A percentile compares a stretch with the other conserved stretches of the same genome.
Conservation (phyloP, 2,888 invertebrate species). For the Lingula anatina region DNA sequence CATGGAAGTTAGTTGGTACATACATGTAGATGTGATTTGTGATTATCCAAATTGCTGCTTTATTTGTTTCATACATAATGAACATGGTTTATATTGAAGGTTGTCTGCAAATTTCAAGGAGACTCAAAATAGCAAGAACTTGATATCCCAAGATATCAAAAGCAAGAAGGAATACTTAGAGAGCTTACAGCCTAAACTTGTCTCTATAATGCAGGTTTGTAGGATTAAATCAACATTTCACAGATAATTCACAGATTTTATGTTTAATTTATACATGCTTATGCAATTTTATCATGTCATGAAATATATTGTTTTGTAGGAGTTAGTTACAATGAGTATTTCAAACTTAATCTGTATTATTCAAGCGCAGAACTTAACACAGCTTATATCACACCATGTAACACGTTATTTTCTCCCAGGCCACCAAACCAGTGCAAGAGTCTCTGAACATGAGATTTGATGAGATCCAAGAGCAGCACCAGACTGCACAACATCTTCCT, state of each 20-base stretch:
- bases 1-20: too few relatives aligned
- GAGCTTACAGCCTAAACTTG: constrained; percentile 75
- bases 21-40: too few relatives aligned
- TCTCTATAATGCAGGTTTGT: constrained; percentile 61
- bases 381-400: too few relatives aligned
- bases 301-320: too few relatives aligned
- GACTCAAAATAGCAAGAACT: constrained; percentile 71
- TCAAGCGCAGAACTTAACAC: too few relatives aligned
- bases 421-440: constrained; percentile 85
- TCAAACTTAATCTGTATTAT: neutral
- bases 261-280: neutral
- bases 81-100: constrained; percentile 33
- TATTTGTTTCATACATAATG: too few relatives aligned
- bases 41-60: too few relatives aligned
- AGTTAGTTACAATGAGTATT: neutral
- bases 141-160: constrained; percentile 69
- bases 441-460: constrained; percentile 77
- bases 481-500: constrained; percentile 63
- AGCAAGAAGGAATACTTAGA: constrained; percentile 72
- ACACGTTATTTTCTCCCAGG: too few relatives aligned
- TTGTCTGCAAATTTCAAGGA: constrained; percentile 72
- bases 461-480: constrained; percentile 71
- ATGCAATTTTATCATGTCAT: too few relatives aligned
- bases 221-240: too few relatives aligned
- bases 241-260: too few relatives aligned